These are phyloP conservation scores for Spodoptera littoralis DNA, from an alignment of 2,888 invertebrate species.

Conservation along the genomic window DNA sequence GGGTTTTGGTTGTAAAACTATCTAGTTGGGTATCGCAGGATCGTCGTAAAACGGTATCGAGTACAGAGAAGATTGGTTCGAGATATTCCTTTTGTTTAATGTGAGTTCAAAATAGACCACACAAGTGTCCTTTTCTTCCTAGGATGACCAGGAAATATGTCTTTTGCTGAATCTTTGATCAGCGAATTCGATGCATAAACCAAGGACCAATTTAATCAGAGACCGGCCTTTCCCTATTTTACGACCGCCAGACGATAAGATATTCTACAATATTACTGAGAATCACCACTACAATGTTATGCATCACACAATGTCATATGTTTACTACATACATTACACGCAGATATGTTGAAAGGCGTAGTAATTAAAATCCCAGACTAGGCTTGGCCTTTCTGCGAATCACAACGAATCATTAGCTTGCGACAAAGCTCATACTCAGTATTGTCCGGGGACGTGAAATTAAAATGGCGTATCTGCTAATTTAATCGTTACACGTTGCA, in stretches of 20 bases:
- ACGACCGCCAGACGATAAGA: too few relatives aligned
- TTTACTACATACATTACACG: slow-evolving; percentile 26
- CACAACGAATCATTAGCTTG: slow-evolving; percentile 56
- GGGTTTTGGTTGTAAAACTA: slow-evolving; percentile 14
- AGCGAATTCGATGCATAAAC: too few relatives aligned
- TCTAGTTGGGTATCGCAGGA: slow-evolving; percentile 5
- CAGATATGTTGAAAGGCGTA: slow-evolving; percentile 24
- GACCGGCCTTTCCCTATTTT: too few relatives aligned
- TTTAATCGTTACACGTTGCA: slow-evolving; percentile 24
- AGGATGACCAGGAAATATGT: too few relatives aligned
- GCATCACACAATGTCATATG: slow-evolving; percentile 27
- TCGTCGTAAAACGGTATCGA: slow-evolving; percentile 16
- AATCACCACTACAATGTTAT: slow-evolving; percentile 30
- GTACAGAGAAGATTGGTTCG: background rate
- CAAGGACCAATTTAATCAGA: background rate
- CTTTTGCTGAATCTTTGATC: too few relatives aligned
- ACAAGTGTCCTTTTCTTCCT: too few relatives aligned
- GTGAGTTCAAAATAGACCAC: too few relatives aligned
- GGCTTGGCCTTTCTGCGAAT: slow-evolving; percentile 62
- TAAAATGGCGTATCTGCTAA: slow-evolving; percentile 29
- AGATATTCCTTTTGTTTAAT: background rate
- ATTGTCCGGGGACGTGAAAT: slow-evolving; percentile 25
- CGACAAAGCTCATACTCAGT: slow-evolving; percentile 36
- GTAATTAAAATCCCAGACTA: slow-evolving; percentile 58
- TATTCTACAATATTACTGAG: slow-evolving; percentile 6